Evolutionary conservation across 2,888 invertebrate species (phyloP), one percentile per base, ranked within the genome.

Genomic region (Calameuta filiformis): DNA sequence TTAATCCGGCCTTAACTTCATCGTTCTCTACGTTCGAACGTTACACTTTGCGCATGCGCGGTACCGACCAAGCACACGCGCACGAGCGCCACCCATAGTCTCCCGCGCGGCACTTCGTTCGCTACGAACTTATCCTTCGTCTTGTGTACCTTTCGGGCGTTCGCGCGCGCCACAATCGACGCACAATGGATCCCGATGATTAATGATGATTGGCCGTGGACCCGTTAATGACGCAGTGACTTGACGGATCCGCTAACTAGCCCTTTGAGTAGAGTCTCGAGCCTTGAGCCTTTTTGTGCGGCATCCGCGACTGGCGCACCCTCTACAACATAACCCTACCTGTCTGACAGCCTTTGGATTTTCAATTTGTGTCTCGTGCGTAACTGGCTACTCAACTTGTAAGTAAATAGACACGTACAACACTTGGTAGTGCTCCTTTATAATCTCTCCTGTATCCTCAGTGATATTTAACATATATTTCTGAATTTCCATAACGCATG

Each of bases 151-250:
- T 56, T 12, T 78, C 78, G 75, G 68, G 77, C 71, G 77, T 78
- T 35, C 40, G 30, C 74, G 74, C 74, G 74, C 37, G 74, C 74
- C 37, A 74, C 74, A 74, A 74, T 74, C 33, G 34, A 15, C 30
- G 71, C 34, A 74, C 74, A 74, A 74, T 80, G 76, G 80, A 75
- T 79, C 75, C 84, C 82, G 82, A 91, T 91, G 91, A 91, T 91
- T 91, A 91, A 91, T 91, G 91, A 88, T 87, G 85, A 89, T 88
- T 84, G 81, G 81, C 79, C 81, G 82, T 84, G 80, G 79, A 87
- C 81, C 86, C 88, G 89, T 90, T 91, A 91, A 89, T 89, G 88
- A 89, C 84, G 87, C 89, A 88, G 88, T 91, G 91, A 91, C 91
- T 91, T 87, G 90, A 81, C 90, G 86, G 86, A 88, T 89, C 88